Evolutionary conservation across 2,888 invertebrate species (phyloP).

Genomic region (Apodemia mormo): DNA sequence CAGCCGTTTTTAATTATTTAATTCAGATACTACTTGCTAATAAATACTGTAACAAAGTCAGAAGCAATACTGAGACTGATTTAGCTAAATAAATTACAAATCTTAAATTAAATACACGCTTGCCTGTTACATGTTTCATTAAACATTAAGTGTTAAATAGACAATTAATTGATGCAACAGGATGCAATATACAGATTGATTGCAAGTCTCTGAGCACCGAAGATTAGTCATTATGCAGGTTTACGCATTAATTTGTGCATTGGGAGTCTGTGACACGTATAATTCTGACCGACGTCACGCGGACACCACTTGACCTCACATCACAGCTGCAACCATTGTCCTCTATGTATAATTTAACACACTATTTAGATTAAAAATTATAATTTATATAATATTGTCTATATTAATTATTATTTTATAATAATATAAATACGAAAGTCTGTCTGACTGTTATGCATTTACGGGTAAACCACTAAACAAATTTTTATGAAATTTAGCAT

Average conservation of each 20-base stretch:
- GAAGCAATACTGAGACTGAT: no score
- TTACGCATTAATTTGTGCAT: neutral
- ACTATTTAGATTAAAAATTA: no score
- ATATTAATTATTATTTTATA: no score
- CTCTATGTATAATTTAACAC: no score
- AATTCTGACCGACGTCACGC: neutral
- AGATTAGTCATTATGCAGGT: slow-evolving; percentile 7
- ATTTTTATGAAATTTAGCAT: no score
- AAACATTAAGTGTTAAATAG: neutral
- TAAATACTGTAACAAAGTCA: no score
- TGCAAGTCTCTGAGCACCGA: neutral
- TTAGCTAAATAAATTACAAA: neutral
- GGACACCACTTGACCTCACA: neutral
- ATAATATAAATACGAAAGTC: no score
- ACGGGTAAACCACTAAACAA: no score
- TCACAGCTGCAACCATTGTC: neutral
- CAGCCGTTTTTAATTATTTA: no score
- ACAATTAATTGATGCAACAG: neutral
- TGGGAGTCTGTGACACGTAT: neutral
- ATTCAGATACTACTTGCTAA: no score
- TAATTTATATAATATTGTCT: no score
- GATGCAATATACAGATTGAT: neutral
- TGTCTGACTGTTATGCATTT: no score
- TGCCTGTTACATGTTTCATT: neutral
- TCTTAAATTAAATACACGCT: neutral